Conservation (phyloP, 2,888 invertebrate species). For the Aphrophora alni region DNA sequence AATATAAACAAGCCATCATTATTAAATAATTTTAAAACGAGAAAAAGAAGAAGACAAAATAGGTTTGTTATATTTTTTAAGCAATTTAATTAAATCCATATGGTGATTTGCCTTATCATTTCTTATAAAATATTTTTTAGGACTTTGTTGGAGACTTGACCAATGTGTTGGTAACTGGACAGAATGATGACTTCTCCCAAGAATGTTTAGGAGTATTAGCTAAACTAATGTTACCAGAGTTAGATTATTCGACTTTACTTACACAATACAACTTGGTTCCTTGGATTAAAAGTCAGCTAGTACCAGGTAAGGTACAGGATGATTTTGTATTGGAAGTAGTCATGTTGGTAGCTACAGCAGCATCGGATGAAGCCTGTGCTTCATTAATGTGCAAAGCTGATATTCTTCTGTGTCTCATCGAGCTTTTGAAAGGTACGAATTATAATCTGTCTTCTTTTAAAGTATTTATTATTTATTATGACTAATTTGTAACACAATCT, state of each 20-base stretch:
- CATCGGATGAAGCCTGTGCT: constrained; percentile 84
- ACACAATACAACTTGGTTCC: constrained; percentile 86
- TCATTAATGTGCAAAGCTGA: constrained; percentile 80
- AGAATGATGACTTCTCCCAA: constrained; percentile 83
- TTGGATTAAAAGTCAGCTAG: constrained; percentile 83
- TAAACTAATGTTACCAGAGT: constrained; percentile 84
- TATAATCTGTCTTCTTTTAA: constrained; percentile 19
- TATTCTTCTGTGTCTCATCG: constrained; percentile 81
- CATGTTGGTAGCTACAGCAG: constrained; percentile 86
- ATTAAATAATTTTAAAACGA: too few relatives aligned
- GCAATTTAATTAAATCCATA: too few relatives aligned
- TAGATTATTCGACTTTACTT: constrained; percentile 89
- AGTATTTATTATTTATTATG: too few relatives aligned
- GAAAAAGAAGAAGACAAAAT: too few relatives aligned
- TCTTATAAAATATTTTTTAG: too few relatives aligned
- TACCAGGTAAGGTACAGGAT: constrained; percentile 73
- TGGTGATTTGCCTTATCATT: too few relatives aligned
- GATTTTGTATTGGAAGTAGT: constrained; percentile 86
- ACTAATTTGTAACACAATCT: neutral
- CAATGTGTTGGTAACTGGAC: constrained; percentile 77
- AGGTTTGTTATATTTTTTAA: too few relatives aligned
- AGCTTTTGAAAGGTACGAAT: constrained; percentile 75
- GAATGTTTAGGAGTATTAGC: constrained; percentile 94
- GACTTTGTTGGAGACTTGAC: constrained; percentile 96
- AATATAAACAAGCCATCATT: too few relatives aligned